A percentile compares a stretch with the other conserved stretches of the same genome.
Conservation (phyloP, 2,113 vertebrate species). For the Ptychochromis oligacanthus region DNA sequence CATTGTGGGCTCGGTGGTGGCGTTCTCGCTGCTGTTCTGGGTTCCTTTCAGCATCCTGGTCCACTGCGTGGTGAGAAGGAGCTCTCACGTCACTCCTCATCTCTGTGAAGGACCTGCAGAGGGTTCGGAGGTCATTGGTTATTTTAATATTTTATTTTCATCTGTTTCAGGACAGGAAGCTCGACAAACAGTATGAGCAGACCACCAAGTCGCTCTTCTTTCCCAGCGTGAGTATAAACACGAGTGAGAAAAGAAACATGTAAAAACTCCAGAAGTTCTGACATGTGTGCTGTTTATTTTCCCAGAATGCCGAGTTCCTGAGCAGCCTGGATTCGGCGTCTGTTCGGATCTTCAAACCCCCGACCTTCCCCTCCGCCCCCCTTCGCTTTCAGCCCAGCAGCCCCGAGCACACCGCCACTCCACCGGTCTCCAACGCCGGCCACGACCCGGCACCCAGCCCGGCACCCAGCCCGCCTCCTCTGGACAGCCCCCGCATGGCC, state of each 20-base stretch:
- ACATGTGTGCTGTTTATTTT: background rate
- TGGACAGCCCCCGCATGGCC: conserved; percentile 89
- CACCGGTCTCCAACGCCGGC: conserved; percentile 13
- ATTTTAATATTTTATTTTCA: background rate
- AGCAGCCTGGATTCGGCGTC: conserved; percentile 94
- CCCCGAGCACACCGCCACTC: conserved; percentile 57
- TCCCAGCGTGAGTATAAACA: conserved; percentile 87
- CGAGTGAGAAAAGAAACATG: background rate
- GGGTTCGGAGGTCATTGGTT: background rate
- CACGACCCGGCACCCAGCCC: background rate
- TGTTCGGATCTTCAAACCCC: conserved; percentile 89
- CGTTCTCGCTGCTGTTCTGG: conserved; percentile 95
- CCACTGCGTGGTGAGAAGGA: conserved; percentile 89
- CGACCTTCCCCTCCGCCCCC: conserved; percentile 34
- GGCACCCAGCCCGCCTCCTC: background rate
- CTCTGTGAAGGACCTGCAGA: background rate
- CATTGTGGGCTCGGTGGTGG: conserved; percentile 95
- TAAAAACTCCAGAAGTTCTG: background rate
- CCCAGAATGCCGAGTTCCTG: conserved; percentile 92
- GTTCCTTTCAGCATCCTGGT: conserved; percentile 96
- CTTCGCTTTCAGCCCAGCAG: conserved; percentile 79
- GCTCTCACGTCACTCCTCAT: background rate
- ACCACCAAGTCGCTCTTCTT: conserved; percentile 89
- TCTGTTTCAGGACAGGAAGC: conserved; percentile 88
- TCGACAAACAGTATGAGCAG: conserved; percentile 91